Conservation (phyloP, 2,888 invertebrate species). For the Drosophila tripunctata region DNA sequence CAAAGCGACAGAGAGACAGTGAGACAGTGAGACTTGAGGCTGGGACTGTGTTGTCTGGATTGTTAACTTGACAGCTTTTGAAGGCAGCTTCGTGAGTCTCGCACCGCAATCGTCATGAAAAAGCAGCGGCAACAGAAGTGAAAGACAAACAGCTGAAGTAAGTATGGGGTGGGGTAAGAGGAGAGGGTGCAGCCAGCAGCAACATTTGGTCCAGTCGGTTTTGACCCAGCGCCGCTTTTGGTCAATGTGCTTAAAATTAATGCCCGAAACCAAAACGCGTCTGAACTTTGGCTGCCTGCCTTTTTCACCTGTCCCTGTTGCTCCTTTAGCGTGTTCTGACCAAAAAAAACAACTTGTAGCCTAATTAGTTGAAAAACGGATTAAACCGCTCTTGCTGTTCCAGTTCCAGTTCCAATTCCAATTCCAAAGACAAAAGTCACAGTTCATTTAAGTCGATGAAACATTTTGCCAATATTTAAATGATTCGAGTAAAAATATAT, state of each 20-base stretch:
- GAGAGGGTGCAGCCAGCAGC: not conserved
- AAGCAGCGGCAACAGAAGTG: slow-evolving; percentile 6
- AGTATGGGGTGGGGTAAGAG: not conserved
- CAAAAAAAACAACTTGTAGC: slow-evolving; percentile 51
- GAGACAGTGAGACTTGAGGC: slow-evolving; percentile 31
- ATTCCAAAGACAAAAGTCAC: slow-evolving; percentile 56
- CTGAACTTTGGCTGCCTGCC: slow-evolving; percentile 60
- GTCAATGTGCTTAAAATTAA: slow-evolving; percentile 73
- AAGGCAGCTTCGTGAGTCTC: slow-evolving; percentile 73
- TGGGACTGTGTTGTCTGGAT: slow-evolving; percentile 65
- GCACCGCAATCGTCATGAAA: slow-evolving; percentile 63
- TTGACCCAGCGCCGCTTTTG: slow-evolving; percentile 71
- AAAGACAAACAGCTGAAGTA: slow-evolving; percentile 17
- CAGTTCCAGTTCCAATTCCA: slow-evolving; percentile 14
- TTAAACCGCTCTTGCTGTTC: slow-evolving; percentile 42
- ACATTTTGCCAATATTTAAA: too few relatives aligned
- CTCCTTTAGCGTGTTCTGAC: not conserved
- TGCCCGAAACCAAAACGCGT: slow-evolving; percentile 64
- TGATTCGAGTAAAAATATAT: too few relatives aligned
- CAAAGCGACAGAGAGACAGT: too few relatives aligned
- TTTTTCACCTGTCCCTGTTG: slow-evolving; percentile 10
- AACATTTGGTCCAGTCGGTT: slow-evolving; percentile 21
- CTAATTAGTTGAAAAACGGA: slow-evolving; percentile 72
- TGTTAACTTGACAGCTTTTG: slow-evolving; percentile 83
- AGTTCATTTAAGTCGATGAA: slow-evolving; percentile 59